phyloP scores from a whole-genome alignment of 2,113 vertebrate genomes.

The Mus spicilegus region DNA sequence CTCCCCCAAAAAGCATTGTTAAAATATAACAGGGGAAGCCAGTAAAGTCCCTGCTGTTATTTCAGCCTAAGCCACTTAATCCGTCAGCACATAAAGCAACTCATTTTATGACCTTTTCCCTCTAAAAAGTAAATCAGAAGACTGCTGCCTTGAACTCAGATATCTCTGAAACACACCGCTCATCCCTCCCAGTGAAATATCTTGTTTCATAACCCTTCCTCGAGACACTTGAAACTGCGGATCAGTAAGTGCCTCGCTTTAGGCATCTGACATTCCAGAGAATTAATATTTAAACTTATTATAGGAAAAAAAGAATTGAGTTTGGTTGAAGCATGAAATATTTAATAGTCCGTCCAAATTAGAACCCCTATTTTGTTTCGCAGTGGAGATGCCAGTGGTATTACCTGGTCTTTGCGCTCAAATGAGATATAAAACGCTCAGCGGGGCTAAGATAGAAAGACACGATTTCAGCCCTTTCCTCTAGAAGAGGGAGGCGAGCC shows the following conservation, averaged over 20 bases:
- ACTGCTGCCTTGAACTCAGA: slow-evolving; percentile 82
- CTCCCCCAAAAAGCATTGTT: slow-evolving; percentile 82
- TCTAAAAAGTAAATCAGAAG: slow-evolving; percentile 82
- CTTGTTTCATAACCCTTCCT: slow-evolving; percentile 89
- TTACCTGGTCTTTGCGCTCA: slow-evolving; percentile 81
- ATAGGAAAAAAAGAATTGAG: slow-evolving; percentile 86
- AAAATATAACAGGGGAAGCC: slow-evolving; percentile 73
- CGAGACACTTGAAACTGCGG: slow-evolving; percentile 88
- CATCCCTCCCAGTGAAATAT: slow-evolving; percentile 88
- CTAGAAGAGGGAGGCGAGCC: slow-evolving; percentile 74
- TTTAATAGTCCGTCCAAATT: slow-evolving; percentile 86
- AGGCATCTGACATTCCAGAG: slow-evolving; percentile 90
- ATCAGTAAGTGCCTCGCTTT: slow-evolving; percentile 87
- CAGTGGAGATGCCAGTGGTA: slow-evolving; percentile 77
- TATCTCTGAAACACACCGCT: slow-evolving; percentile 87
- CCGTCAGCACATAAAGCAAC: slow-evolving; percentile 81
- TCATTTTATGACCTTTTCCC: slow-evolving; percentile 83
- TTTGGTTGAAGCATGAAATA: slow-evolving; percentile 86
- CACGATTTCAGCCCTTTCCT: slow-evolving; percentile 77
- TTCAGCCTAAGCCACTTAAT: slow-evolving; percentile 83
- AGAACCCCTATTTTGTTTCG: slow-evolving; percentile 82
- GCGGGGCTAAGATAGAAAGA: slow-evolving; percentile 69
- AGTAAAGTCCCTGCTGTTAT: slow-evolving; percentile 79
- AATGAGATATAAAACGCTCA: slow-evolving; percentile 76
- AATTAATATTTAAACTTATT: slow-evolving; percentile 92